Percentiles rank a stretch among this genome's conserved stretches.
phyloP scores from a whole-genome alignment of 1,140 invertebrate genomes.

The Psix sp. region DNA sequence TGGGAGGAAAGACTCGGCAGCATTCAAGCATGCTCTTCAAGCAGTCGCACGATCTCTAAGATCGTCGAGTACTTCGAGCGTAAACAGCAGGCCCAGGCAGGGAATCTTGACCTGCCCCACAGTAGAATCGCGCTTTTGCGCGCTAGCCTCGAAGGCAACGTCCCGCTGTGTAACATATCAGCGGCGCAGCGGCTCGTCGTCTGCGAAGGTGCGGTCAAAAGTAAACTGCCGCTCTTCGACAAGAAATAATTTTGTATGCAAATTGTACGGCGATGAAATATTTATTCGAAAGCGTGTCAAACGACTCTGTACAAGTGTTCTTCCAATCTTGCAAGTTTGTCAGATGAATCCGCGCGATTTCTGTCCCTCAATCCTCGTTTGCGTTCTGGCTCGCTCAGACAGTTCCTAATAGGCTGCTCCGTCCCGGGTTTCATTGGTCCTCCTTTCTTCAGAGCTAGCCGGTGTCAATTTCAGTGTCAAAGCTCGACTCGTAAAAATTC shows the following conservation, averaged over 20 bases:
- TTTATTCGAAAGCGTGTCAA: no score
- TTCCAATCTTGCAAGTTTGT: no score
- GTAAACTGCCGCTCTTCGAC: conserved; percentile 90
- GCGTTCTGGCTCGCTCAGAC: conserved; percentile 48
- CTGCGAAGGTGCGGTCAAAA: conserved; percentile 89
- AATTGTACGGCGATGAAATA: no score
- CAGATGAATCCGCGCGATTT: neutral
- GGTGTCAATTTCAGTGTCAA: no score
- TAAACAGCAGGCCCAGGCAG: conserved; percentile 76
- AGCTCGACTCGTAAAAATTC: no score
- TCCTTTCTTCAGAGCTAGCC: no score
- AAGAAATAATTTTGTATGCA: conserved; percentile 79
- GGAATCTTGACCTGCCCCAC: conserved; percentile 64
- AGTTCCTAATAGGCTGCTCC: conserved; percentile 64
- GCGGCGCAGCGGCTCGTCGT: conserved; percentile 82
- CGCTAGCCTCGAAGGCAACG: conserved; percentile 69
- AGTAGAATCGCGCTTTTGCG: conserved; percentile 69
- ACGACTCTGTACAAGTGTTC: no score
- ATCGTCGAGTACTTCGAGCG: conserved; percentile 93
- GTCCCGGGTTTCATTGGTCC: conserved; percentile 54
- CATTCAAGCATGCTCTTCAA: conserved; percentile 76
- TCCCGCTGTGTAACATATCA: conserved; percentile 70
- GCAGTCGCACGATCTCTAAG: conserved; percentile 84
- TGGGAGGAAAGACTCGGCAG: conserved; percentile 82
- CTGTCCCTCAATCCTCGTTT: conserved; percentile 8